Percentiles rank a stretch among this genome's conserved stretches.
Conservation (phyloP, 2,888 invertebrate genomes). For the Drosophila colorata region DNA sequence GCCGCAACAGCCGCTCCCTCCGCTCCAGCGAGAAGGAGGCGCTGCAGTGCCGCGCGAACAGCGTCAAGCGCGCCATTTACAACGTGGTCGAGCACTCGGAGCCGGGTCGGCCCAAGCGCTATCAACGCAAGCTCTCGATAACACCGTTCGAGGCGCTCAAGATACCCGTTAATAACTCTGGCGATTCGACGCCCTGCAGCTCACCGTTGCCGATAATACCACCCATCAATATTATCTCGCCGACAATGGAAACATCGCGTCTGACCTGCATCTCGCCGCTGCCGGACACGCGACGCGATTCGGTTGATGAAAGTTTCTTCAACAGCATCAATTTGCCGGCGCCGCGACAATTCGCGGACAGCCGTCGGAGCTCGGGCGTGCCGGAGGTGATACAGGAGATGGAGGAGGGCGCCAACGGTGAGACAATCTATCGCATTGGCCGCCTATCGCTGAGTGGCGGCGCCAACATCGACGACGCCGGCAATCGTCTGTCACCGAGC, state of each 20-base stretch:
- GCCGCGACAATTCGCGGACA: constrained; percentile 93
- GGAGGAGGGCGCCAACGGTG: constrained; percentile 76
- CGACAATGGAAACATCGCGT: constrained; percentile 85
- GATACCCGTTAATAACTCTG: constrained; percentile 76
- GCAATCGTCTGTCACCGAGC: constrained; percentile 74
- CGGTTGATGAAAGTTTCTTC: constrained; percentile 87
- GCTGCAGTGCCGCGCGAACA: constrained; percentile 90
- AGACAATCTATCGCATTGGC: constrained; percentile 73
- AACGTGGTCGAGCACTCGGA: constrained; percentile 93
- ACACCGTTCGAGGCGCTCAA: constrained; percentile 84
- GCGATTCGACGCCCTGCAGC: constrained; percentile 83
- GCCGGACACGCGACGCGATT: constrained; percentile 88
- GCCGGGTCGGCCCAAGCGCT: constrained; percentile 86
- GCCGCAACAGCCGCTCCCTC: constrained; percentile 83
- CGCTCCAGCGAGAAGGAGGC: constrained; percentile 87
- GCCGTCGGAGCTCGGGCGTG: constrained; percentile 88
- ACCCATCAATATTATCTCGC: constrained; percentile 84
- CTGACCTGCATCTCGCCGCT: constrained; percentile 89
- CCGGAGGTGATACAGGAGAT: constrained; percentile 83
- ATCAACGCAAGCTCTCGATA: constrained; percentile 86
- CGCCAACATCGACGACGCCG: constrained; percentile 81
- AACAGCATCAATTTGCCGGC: constrained; percentile 88
- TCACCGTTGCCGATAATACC: constrained; percentile 84
- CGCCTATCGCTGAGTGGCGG: constrained; percentile 83
- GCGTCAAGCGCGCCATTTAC: constrained; percentile 92